phyloP scores from a whole-genome alignment of 2,113 vertebrate genomes.

The Neopipo cinnamomea region DNA sequence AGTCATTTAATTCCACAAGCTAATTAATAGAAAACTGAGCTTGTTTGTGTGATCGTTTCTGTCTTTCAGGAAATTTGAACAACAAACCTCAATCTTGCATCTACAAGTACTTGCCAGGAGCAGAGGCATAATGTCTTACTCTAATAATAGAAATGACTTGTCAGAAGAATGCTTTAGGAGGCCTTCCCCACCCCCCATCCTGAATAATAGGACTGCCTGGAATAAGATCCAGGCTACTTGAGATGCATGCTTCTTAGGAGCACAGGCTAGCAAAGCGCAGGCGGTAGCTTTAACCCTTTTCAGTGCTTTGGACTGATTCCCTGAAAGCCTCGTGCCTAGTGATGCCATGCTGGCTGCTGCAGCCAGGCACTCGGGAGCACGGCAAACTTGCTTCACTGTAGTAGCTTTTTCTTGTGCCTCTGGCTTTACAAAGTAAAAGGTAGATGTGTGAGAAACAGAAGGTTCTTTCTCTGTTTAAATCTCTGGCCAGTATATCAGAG shows the following conservation, averaged over 20 bases:
- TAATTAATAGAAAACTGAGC: constrained; percentile 1
- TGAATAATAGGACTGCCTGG: constrained; percentile 32
- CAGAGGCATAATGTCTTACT: background rate
- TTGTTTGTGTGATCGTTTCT: constrained; percentile 9
- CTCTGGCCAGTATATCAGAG: background rate
- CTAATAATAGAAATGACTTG: constrained; percentile 40
- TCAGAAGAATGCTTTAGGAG: constrained; percentile 35
- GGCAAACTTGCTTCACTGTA: background rate
- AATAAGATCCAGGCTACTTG: constrained; percentile 52
- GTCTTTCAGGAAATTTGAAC: constrained; percentile 16
- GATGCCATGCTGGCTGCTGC: background rate
- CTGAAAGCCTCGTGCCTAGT: background rate
- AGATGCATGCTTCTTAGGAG: constrained; percentile 33
- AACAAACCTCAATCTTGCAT: background rate
- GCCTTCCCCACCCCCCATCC: constrained; percentile 14
- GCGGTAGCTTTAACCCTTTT: constrained; percentile 46
- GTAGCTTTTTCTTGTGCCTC: background rate
- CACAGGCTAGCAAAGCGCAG: background rate
- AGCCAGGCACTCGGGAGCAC: background rate
- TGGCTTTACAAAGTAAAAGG: background rate
- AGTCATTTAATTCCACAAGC: background rate
- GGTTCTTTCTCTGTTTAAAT: background rate
- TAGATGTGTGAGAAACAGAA: background rate
- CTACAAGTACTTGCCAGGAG: background rate
- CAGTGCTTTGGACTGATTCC: background rate